Base-by-base conservation (phyloP, 2,113 vertebrate genomes). In the Neotoma lepida region DNA sequence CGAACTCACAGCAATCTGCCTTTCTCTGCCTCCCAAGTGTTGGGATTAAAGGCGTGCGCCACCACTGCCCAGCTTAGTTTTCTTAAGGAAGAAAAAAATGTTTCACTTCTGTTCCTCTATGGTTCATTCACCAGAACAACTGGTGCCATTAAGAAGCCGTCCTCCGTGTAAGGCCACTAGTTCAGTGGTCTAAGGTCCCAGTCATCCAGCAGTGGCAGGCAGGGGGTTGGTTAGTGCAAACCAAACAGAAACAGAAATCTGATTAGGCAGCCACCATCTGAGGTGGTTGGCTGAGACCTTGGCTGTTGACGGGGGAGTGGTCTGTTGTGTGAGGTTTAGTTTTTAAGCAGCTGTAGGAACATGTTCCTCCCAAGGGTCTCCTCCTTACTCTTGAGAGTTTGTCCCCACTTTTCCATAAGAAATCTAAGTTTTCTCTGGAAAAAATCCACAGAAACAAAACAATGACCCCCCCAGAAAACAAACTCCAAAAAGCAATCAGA, bases 221-320 rank as follows among this genome's bases (percentile, higher is more conserved):
- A 88, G 88, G 64, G 26, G 89, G 91, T 93, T 91, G 74, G 96
- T 93, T 94, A 94, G 89, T 49, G 64, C 93, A 86, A 46, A 90
- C n/a, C 64, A 33, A 66, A 39, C 70, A 76, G 89, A 77, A 68
- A 77, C 41, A 46, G 51, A 41, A 30, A 95, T 90, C 93, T 86
- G 64, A 96, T 92, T 89, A 94, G 64, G 41, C 51, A n/a, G 87
- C 81, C 94, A 91, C 80, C 51, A n/a, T 89, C 46, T 74, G 91
- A 90, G 87, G 82, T 54, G 68, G 44, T 58, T 89, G 91, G 94
- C 89, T 80, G 54, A 80, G 35, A 70, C 5, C 10, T 87, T 76
- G 61, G 68, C 73, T 88, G 56, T 54, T 56, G 84, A 58, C 41
- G 26, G 39, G 58, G 71, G 63, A 88, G 20, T 70, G 64, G 18